Conservation (phyloP, 2,888 invertebrate genomes). For the Drosophila austrosaltans region DNA sequence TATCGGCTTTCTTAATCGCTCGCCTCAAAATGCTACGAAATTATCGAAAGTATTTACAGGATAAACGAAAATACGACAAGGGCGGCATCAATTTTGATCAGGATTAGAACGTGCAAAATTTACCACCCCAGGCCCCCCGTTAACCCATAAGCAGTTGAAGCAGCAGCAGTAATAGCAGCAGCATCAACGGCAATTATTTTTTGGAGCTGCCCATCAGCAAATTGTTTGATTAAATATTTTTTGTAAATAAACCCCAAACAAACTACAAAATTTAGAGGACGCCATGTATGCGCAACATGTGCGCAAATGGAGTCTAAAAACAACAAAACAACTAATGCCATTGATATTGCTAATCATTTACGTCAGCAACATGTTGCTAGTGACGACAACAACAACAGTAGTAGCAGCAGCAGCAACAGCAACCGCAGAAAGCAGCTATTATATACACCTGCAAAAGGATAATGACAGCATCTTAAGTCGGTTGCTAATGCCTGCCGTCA, state of each 20-base stretch:
- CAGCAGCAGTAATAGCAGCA: constrained; percentile 37
- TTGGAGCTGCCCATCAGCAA: constrained; percentile 37
- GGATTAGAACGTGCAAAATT: constrained; percentile 42
- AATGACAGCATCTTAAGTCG: constrained; percentile 71
- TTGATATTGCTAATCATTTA: constrained; percentile 83
- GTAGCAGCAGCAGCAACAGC: constrained; percentile 51
- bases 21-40: constrained; percentile 81
- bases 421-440: constrained; percentile 61
- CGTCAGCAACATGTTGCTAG: constrained; percentile 82
- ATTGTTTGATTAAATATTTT: constrained; percentile 52
- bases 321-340: constrained; percentile 84
- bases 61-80: constrained; percentile 80
- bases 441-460: constrained; percentile 51
- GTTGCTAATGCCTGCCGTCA: constrained; percentile 67
- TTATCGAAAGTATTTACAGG: constrained; percentile 79
- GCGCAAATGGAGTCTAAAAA: constrained; percentile 84
- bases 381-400: constrained; percentile 73
- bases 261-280: constrained; percentile 80
- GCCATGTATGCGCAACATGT: constrained; percentile 84
- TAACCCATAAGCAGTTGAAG: constrained; percentile 22
- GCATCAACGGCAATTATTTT: constrained; percentile 30
- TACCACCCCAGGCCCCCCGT: constrained; percentile 22
- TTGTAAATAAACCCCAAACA: constrained; percentile 72
- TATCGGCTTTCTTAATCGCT: constrained; percentile 42
- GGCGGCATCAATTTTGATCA: constrained; percentile 73